Conservation (phyloP, 2,888 invertebrate genomes). For the Apamea sordens region DNA sequence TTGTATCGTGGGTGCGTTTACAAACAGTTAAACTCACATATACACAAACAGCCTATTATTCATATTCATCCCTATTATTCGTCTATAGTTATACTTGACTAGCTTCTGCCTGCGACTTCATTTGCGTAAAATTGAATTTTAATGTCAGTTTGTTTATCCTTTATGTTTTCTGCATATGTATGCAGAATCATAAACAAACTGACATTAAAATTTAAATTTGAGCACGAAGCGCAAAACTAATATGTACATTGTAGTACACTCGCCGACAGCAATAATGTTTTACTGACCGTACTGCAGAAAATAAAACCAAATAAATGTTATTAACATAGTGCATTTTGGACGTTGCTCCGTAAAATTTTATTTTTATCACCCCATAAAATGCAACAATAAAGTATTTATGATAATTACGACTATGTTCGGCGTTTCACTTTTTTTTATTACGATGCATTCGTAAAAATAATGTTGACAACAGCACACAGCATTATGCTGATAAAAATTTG, state of each 20-base stretch:
- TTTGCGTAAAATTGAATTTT: no score
- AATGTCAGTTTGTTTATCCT: no score
- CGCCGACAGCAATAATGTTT: constrained; percentile 55
- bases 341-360: constrained; percentile 50
- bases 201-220: constrained; percentile 37
- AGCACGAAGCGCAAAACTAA: constrained; percentile 33
- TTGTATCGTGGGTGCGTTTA: no score
- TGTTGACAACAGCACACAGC: constrained; percentile 17
- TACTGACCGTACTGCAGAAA: constrained; percentile 46
- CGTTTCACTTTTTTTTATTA: constrained; percentile 40
- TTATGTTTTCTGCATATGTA: no score
- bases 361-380: constrained; percentile 61
- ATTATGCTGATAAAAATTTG: constrained; percentile 6
- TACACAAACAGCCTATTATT: no score
- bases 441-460: constrained; percentile 37
- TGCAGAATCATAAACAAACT: neutral
- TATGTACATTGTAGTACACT: constrained; percentile 26
- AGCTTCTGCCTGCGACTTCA: no score
- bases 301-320: constrained; percentile 59
- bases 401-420: constrained; percentile 41
- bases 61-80: no score
- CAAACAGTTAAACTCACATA: no score
- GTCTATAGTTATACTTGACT: no score
- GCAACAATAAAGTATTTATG: constrained; percentile 56
- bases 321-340: constrained; percentile 48